Evolutionary conservation across 2,113 vertebrate genomes (phyloP), one percentile per base, ranked within the genome.

Genomic region (Lepus timidus): DNA sequence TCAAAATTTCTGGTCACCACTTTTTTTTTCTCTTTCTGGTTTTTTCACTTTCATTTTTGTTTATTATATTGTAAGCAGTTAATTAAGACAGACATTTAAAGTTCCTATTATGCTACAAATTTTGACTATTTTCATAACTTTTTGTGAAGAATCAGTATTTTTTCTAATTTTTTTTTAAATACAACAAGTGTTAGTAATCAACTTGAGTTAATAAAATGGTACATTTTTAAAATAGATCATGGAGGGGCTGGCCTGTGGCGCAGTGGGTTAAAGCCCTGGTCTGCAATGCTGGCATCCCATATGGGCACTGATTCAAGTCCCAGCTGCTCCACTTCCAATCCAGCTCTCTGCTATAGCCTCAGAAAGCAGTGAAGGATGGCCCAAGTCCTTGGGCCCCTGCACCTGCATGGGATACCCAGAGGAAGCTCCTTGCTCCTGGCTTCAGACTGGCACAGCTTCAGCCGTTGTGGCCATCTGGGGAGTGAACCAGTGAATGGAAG

Each of bases 171-270:
- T 33, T 95, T 95, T 92, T 91, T 11, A 92, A 93, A 91, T 0
- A 58, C 44, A 87, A 44, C 36, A 86, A 11, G 1, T 75, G 19
- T 52, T 93, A 87, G 19, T 93, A 88, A 36, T 86, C 51, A 79
- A 52, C 44, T 65, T 64, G 14, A 17, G 22, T 93, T 93, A 88
- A 68, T 90, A n/a, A 79, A 95, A 74, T 39, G 94, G 62, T 29
- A 88, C 13, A 79, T 71, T 93, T 92, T 92, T 92, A 93, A 91
- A 85, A 58, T 31, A 82, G 27, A 86, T 84, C 17, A 10, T 67
- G 6, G 74, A 89, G 83, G 9, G 79, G 86, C 67, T 7, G 6
- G 44, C 44, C 44, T 44, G 44, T 44, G 44, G 44, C 44, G 1
- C 44, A 7, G 44, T 44, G 44, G 44, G 44, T 44, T 44, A 44